Conservation (phyloP, 2,113 vertebrate species). For the Australoheros scitulus region DNA sequence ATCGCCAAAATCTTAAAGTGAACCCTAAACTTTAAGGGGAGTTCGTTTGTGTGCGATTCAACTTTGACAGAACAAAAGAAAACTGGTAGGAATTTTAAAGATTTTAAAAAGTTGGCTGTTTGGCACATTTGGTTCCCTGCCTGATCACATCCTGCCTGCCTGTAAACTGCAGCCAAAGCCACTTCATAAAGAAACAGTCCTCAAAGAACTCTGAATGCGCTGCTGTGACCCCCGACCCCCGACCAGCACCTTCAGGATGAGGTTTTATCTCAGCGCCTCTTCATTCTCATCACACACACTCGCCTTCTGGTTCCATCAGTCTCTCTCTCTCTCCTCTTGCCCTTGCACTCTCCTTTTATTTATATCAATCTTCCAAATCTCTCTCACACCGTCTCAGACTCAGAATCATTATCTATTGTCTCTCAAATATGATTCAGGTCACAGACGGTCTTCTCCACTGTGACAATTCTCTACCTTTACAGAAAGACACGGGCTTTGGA, state of each 20-base stretch:
- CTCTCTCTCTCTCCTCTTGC: not conserved
- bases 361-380: constrained; percentile 14
- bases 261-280: not conserved
- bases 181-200: not conserved
- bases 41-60: not conserved
- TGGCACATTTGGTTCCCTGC: too few species aligned
- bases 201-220: not conserved
- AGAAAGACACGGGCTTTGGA: constrained; percentile 21
- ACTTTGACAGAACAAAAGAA: not conserved
- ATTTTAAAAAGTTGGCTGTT: too few species aligned
- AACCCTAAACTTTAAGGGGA: not conserved
- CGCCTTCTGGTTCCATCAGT: not conserved
- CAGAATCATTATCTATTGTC: constrained; percentile 29
- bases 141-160: too few species aligned
- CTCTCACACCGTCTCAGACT: constrained; percentile 3
- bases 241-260: not conserved
- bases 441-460: constrained; percentile 18
- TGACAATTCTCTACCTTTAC: constrained; percentile 1
- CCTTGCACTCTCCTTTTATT: constrained; percentile 6
- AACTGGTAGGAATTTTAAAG: too few species aligned
- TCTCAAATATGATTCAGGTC: constrained; percentile 52
- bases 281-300: not conserved
- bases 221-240: not conserved
- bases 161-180: too few species aligned
- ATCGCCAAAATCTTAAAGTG: not conserved